Percentiles rank a stretch among this genome's conserved stretches.
phyloP scores from a whole-genome alignment of 1,140 invertebrate species.

The Drosophila neocordata region DNA sequence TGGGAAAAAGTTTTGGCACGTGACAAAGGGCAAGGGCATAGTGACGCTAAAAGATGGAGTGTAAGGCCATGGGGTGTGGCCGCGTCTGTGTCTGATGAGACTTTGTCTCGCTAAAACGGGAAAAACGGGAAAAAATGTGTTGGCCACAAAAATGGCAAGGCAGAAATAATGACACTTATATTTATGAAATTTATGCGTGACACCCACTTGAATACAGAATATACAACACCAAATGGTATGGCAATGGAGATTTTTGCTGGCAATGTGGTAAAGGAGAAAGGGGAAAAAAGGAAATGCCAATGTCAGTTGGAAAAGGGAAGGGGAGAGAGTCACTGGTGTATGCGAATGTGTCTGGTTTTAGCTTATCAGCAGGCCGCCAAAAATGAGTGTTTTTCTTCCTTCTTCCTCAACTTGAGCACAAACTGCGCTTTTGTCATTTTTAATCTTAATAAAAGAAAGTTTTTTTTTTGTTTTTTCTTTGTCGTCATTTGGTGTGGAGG shows the following conservation, averaged over 20 bases:
- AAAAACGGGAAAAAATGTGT: conserved; percentile 6
- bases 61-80: conserved; percentile 24
- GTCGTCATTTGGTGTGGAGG: too few relatives aligned
- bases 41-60: not conserved
- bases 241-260: conserved; percentile 5
- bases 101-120: conserved; percentile 28
- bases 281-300: too few relatives aligned
- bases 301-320: not conserved
- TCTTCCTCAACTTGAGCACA: conserved; percentile 6
- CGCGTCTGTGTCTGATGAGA: conserved; percentile 22
- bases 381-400: conserved; percentile 24
- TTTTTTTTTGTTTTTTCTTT: conserved; percentile 36
- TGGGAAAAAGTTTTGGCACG: conserved; percentile 68
- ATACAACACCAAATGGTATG: conserved; percentile 25
- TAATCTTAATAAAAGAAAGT: conserved; percentile 79
- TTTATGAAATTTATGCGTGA: conserved; percentile 82
- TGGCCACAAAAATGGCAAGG: conserved; percentile 65
- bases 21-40: conserved; percentile 61
- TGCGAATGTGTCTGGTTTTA: conserved; percentile 34
- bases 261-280: not conserved
- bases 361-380: conserved; percentile 74
- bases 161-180: conserved; percentile 78
- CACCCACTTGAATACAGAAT: conserved; percentile 71
- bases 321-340: not conserved
- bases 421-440: conserved; percentile 69